Base-by-base conservation (phyloP, 2,113 vertebrate genomes). In the Elephas maximus region DNA sequence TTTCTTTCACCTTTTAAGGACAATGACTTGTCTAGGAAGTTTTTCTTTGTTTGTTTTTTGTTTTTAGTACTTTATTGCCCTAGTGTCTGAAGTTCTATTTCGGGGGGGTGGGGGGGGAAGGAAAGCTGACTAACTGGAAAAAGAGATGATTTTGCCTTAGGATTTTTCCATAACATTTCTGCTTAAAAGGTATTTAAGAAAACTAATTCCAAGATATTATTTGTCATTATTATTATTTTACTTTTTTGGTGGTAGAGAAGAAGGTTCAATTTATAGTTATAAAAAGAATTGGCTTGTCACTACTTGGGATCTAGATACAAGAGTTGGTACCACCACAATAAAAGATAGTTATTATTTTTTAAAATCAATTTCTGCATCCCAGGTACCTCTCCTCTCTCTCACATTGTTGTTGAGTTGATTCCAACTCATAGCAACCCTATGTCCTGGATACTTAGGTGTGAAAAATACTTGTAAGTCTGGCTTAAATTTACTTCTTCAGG, bases 1-100 rank as follows among this genome's bases (percentile, higher is more conserved):
- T 81, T 88, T 93, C 33, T 84, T 88, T 93, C 44, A 79, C 41
- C 21, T 88, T 1, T n/a, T 12, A 77, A 91, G 85, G n/a, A 28
- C 8, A 12, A 78, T 71, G 8, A 82, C 48, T 89, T 82, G 3
- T 89, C 5, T 84, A 76, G 28, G 82, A 2, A 65, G 63, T 48
- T 37, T 37, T 37, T 37, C 37, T 37, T 21, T 62, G 2, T 23
- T 74, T 37, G 15, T 17, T 73, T n/a, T 8, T 30, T 87, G 74
- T 90, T 63, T 8, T 11, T n/a, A 85, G 4, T 85, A 65, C 44
- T 90, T 82, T 28, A 28, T 73, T 90, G 5, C 37, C 6, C 51
- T 23, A 77, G 6, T 77, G 23, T 93, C 45, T 88, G 63, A 53
- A 84, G 24, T 83, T 95, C 28, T 78, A 45, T 60, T 23, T 94